Conservation (phyloP, 2,888 invertebrate species). For the Melinaea menophilus region DNA sequence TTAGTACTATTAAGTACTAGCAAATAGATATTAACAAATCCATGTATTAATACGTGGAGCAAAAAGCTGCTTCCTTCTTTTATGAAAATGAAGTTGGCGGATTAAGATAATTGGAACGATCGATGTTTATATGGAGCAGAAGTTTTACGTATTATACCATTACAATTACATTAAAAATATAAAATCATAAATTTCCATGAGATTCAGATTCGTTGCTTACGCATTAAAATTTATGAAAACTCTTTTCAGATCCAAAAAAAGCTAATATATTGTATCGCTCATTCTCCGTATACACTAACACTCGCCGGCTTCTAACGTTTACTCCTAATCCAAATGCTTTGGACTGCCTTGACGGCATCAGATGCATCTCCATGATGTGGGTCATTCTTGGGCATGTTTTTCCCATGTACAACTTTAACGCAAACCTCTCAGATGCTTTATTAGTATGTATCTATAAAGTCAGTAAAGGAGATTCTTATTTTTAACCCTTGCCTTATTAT, state of each 20-base stretch:
- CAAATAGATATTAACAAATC: conserved; percentile 1
- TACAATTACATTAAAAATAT: too few relatives aligned
- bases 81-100: too few relatives aligned
- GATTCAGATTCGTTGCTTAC: too few relatives aligned
- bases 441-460: conserved; percentile 45
- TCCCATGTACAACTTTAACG: conserved; percentile 33
- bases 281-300: conserved; percentile 62
- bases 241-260: conserved; percentile 45
- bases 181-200: not conserved
- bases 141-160: not conserved
- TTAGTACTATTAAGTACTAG: too few relatives aligned
- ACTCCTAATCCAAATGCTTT: conserved; percentile 49
- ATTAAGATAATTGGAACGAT: too few relatives aligned
- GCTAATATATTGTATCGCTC: conserved; percentile 40
- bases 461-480: not conserved
- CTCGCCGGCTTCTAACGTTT: conserved; percentile 55
- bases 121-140: too few relatives aligned
- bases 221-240: not conserved
- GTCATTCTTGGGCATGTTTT: conserved; percentile 65
- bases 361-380: conserved; percentile 71
- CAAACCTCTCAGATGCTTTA: conserved; percentile 43
- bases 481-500: not conserved
- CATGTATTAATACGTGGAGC: too few relatives aligned
- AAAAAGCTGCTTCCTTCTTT: not conserved
- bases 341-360: conserved; percentile 68